Conservation (phyloP, 2,888 invertebrate species). For the Deroplatys truncata region DNA sequence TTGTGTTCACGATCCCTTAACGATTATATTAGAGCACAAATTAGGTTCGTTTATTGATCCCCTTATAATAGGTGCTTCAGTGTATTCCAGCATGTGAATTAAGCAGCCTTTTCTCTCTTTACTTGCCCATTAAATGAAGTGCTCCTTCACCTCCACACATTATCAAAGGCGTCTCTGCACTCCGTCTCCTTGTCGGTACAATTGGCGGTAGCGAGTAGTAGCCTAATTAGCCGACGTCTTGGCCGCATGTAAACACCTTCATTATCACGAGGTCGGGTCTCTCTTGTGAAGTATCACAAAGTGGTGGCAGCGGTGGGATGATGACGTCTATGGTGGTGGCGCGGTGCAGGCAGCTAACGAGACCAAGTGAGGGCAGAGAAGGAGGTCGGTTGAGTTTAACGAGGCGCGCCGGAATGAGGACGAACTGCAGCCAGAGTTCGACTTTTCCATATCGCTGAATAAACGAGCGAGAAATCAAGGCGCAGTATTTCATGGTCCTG, state of each 20-base stretch:
- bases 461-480: constrained; percentile 23
- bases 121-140: neutral
- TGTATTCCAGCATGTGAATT: no score
- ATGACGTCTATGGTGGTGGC: neutral
- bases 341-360: neutral
- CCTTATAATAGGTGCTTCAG: no score
- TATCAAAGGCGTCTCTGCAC: neutral
- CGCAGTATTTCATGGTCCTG: constrained; percentile 18
- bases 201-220: neutral
- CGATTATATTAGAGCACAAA: no score
- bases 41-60: no score
- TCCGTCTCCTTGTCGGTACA: neutral
- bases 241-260: constrained; percentile 27
- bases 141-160: neutral
- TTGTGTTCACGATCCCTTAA: no score
- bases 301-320: neutral
- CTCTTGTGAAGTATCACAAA: neutral
- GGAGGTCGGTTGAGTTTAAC: neutral
- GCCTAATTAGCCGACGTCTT: constrained; percentile 14
- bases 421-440: neutral
- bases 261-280: constrained; percentile 14
- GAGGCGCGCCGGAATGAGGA: constrained; percentile 10
- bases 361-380: constrained; percentile 4
- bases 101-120: neutral
- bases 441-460: constrained; percentile 26